These are phyloP conservation scores for Hirudinaria manillensis DNA, from an alignment of 2,888 invertebrate species.

Conservation along the genomic window DNA sequence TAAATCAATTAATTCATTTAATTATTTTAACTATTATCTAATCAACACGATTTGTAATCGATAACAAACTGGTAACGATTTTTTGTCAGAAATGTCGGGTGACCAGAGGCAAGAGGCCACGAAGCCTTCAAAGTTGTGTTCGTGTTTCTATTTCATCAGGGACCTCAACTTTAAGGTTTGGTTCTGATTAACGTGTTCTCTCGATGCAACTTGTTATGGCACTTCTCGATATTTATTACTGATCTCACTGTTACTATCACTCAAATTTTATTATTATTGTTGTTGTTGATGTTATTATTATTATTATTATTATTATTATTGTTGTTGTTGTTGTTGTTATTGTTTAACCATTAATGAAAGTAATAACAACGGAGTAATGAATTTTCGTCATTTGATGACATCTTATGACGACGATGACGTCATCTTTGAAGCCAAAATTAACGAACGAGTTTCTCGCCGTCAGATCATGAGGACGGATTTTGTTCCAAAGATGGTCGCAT, in stretches of 20 bases:
- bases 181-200: no score
- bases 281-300: no score
- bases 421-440: not conserved
- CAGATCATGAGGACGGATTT: constrained; percentile 50
- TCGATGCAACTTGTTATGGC: no score
- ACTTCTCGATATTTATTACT: no score
- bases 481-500: constrained; percentile 49
- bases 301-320: no score
- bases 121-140: constrained; percentile 20
- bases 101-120: constrained; percentile 4
- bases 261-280: no score
- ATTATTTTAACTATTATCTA: not conserved
- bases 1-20: not conserved
- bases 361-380: not conserved
- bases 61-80: not conserved
- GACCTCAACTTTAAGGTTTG: constrained; percentile 28
- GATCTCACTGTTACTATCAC: no score
- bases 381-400: not conserved
- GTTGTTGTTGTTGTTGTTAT: no score
- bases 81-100: not conserved
- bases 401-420: not conserved
- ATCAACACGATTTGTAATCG: no score
- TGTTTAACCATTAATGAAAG: not conserved
- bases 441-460: constrained; percentile 24
- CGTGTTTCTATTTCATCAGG: constrained; percentile 20